Percentiles rank a stretch among this genome's conserved stretches.
Conservation (phyloP, 2,113 vertebrate genomes). For the Sula dactylatra region DNA sequence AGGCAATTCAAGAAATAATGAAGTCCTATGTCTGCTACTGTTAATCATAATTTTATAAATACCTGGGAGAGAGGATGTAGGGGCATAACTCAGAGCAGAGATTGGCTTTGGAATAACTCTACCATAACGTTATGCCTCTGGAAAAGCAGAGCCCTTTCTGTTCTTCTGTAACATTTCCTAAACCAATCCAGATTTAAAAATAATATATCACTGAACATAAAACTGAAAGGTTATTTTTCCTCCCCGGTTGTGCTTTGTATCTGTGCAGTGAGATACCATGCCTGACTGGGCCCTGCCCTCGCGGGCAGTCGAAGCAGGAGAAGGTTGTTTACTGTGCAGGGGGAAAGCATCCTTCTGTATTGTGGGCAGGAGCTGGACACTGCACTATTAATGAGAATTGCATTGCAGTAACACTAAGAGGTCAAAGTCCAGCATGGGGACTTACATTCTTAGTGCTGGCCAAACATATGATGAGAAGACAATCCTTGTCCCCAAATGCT, state of each 20-base stretch:
- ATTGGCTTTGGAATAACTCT: constrained; percentile 16
- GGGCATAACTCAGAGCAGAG: neutral
- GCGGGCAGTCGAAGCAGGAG: fast-evolving
- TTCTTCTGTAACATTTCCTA: constrained; percentile 10
- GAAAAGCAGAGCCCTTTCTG: neutral
- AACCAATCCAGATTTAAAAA: constrained; percentile 11
- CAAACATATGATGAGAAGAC: neutral
- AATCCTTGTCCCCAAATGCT: neutral
- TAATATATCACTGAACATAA: constrained; percentile 44
- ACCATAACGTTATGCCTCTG: neutral
- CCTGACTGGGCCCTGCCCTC: neutral
- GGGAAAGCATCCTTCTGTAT: neutral
- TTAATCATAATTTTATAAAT: constrained; percentile 17
- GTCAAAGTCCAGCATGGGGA: neutral
- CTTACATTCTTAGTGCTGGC: neutral
- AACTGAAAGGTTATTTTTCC: constrained; percentile 40
- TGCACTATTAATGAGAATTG: fast-evolving
- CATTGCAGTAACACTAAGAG: neutral
- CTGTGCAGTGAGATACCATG: neutral
- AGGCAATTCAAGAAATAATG: neutral
- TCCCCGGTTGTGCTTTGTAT: neutral
- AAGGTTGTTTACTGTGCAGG: neutral
- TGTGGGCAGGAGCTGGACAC: neutral
- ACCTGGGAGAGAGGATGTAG: neutral
- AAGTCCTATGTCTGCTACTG: neutral